Evolutionary conservation across 2,888 invertebrate species (phyloP).

Genomic region (Autographa pulchrina): DNA sequence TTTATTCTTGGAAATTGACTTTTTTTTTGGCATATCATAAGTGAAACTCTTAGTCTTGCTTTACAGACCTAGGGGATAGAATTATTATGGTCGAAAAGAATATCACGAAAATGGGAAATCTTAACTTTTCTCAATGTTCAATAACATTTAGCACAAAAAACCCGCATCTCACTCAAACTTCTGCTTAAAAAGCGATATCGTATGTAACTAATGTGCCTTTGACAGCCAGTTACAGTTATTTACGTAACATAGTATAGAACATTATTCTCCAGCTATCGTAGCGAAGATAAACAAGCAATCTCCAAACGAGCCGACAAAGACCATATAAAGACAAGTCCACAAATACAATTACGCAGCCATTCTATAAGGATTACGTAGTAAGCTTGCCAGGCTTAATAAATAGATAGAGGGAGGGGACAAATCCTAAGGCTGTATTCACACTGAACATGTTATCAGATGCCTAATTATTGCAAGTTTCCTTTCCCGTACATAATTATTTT

Average conservation of each 20-base stretch:
- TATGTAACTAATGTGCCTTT: background rate
- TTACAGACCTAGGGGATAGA: too few relatives aligned
- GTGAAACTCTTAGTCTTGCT: too few relatives aligned
- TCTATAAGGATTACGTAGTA: conserved; percentile 29
- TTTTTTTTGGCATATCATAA: too few relatives aligned
- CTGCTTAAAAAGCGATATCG: background rate
- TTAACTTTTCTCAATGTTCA: too few relatives aligned
- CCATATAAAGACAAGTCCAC: conserved; percentile 6
- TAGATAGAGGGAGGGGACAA: conserved; percentile 37
- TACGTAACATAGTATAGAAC: background rate
- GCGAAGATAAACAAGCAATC: background rate
- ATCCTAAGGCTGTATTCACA: conserved; percentile 25
- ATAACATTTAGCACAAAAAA: too few relatives aligned
- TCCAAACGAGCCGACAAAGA: conserved; percentile 20
- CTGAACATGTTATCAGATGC: background rate
- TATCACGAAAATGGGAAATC: too few relatives aligned
- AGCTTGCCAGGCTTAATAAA: conserved; percentile 31
- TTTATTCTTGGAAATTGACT: background rate
- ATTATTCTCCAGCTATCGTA: background rate
- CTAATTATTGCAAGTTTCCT: background rate
- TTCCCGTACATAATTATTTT: too few relatives aligned
- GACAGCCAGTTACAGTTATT: background rate
- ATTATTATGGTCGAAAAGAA: too few relatives aligned
- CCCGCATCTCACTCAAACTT: background rate
- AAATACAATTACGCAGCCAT: conserved; percentile 34